Base-by-base conservation (phyloP, 2,113 vertebrate species). In the Muscicapa adusta region DNA sequence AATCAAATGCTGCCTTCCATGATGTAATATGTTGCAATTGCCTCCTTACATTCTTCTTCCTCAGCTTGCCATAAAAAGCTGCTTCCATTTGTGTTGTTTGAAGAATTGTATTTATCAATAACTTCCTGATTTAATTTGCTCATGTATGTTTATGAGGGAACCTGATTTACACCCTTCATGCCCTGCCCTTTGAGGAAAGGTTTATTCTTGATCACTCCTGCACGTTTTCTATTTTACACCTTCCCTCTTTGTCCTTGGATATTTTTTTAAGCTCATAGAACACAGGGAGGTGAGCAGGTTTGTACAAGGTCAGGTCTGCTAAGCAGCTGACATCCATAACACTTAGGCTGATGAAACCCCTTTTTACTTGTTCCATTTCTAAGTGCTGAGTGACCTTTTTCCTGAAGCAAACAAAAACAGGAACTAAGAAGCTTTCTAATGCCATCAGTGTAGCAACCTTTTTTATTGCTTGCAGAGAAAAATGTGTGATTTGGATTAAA, bases 311-410 rank as follows among this genome's bases (percentile, higher is more conserved):
- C 90, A 89, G 62, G 67, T 85, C 71, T 90, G 5, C 71, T 95
- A 85, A 91, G 88, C 61, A 83, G 81, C 51, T 7, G 5, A 89
- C 28, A 89, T 83, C 72, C 1, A 2, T 74, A 79, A 73, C 40
- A 57, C 72, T 88, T 88, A 88, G 82, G 45, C 85, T 90, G 75
- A 95, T 86, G 85, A 95, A 96, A 77, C 77, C 8, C 23, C 29
- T 66, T 82, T 75, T 91, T 33, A 29, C 57, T 67, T 72, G n/a
- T 79, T 85, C 68, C 18, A 11, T 90, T 91, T 91, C 34, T 6
- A 6, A 75, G 50, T 68, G 33, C 57, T 10, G 12, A 67, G 80
- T 72, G 70, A 42, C 71, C 38, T 24, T 91, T 83, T 93, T 36
- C 77, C 29, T 85, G 81, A 61, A 89, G 70, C 62, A 76, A 76